Evolutionary conservation across 2,888 invertebrate genomes (phyloP).

Genomic region (Seladonia tumulorum): DNA sequence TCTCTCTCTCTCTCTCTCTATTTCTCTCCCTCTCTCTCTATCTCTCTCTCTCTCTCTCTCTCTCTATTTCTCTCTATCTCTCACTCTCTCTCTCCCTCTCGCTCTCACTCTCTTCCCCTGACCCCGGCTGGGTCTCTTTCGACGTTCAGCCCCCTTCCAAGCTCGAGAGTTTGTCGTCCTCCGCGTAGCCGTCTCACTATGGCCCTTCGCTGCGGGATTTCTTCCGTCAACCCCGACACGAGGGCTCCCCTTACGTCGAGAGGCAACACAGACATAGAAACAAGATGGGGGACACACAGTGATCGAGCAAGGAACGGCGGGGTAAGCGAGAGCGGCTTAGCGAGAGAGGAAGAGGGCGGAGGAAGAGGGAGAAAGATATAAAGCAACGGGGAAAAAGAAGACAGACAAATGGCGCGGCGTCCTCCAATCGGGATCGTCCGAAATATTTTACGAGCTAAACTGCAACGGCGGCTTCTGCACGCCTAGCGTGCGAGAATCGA

Average conservation of each 20-base stretch:
- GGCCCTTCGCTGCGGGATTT: conserved; percentile 64
- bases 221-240: conserved; percentile 63
- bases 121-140: background rate
- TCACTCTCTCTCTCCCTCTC: background rate
- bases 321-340: background rate
- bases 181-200: conserved; percentile 52
- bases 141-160: conserved; percentile 13
- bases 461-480: conserved; percentile 68
- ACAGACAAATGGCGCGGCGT: conserved; percentile 46
- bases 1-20: too few relatives aligned
- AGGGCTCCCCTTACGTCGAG: conserved; percentile 61
- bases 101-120: background rate
- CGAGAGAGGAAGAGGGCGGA: background rate
- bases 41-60: too few relatives aligned
- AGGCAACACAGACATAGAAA: conserved; percentile 47
- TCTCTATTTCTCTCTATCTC: background rate
- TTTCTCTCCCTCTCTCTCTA: too few relatives aligned
- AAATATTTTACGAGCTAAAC: conserved; percentile 77
- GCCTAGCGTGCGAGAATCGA: conserved; percentile 63
- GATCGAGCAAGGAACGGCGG: conserved; percentile 26
- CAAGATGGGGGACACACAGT: conserved; percentile 18
- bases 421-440: conserved; percentile 63
- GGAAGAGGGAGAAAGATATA: background rate
- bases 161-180: conserved; percentile 64
- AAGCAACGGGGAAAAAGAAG: conserved; percentile 16